phyloP scores from a whole-genome alignment of 1,140 invertebrate species.

The Drosophila dunni region DNA sequence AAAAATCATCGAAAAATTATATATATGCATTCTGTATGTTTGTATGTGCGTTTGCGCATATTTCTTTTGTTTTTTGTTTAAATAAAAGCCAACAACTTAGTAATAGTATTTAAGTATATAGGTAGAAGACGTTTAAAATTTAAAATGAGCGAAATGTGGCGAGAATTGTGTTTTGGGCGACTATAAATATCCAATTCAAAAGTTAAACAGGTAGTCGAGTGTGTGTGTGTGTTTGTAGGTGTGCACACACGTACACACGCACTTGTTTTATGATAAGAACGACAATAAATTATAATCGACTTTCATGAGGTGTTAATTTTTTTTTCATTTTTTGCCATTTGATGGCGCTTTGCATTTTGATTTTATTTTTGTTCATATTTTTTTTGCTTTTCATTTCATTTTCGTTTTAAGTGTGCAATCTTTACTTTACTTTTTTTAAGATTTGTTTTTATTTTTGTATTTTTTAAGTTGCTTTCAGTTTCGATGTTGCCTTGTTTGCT shows the following conservation, averaged over 20 bases:
- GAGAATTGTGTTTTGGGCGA: slow-evolving; percentile 26
- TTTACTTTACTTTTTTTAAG: slow-evolving; percentile 2
- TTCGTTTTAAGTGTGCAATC: slow-evolving; percentile 52
- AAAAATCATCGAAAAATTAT: slow-evolving; percentile 76
- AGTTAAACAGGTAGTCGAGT: slow-evolving; percentile 11
- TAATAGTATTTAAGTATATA: slow-evolving; percentile 41
- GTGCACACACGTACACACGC: slow-evolving; percentile 2
- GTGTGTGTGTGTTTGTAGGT: no score
- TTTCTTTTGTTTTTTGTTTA: slow-evolving; percentile 33
- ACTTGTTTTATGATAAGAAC: slow-evolving; percentile 59
- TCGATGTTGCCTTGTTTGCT: slow-evolving; percentile 60
- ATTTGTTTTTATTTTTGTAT: slow-evolving; percentile 17
- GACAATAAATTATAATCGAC: slow-evolving; percentile 81
- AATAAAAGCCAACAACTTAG: slow-evolving; percentile 78
- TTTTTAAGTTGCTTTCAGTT: slow-evolving; percentile 72
- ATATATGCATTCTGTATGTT: slow-evolving; percentile 52
- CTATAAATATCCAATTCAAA: not conserved
- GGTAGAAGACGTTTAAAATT: slow-evolving; percentile 61
- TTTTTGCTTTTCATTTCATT: slow-evolving; percentile 13
- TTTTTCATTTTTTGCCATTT: slow-evolving; percentile 68
- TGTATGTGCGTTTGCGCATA: slow-evolving; percentile 32
- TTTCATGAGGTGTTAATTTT: slow-evolving; percentile 68
- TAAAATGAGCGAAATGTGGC: slow-evolving; percentile 55
- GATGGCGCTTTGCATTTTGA: slow-evolving; percentile 59
- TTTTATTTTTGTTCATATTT: slow-evolving; percentile 26